These are phyloP conservation scores for Pollenia labialis DNA, from an alignment of 2,888 invertebrate species.

Conservation along the genomic window DNA sequence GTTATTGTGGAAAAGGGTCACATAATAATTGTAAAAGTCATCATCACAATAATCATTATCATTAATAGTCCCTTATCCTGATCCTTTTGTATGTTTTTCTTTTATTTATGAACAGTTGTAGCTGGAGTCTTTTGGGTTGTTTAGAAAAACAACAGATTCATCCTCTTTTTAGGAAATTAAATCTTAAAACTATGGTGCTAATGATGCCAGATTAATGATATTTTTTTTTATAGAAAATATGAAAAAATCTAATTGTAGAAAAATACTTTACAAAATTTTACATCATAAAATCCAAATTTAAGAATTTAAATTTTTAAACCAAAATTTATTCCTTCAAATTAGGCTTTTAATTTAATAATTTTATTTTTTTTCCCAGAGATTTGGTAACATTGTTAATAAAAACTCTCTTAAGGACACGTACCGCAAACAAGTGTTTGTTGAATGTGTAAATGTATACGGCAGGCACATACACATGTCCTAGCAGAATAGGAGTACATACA, in stretches of 20 bases:
- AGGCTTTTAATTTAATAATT: too few relatives aligned
- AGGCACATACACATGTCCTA: constrained; percentile 8
- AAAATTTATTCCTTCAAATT: too few relatives aligned
- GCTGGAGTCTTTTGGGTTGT: not conserved
- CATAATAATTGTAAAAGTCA: constrained; percentile 9
- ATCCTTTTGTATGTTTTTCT: constrained; percentile 26
- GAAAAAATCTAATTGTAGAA: too few relatives aligned
- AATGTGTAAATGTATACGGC: constrained; percentile 1
- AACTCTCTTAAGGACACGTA: constrained; percentile 33
- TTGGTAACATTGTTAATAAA: constrained; percentile 16
- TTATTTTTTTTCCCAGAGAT: not conserved
- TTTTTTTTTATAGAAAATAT: too few relatives aligned
- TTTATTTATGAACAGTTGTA: constrained; percentile 13
- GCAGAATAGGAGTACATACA: not conserved
- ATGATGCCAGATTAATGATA: too few relatives aligned
- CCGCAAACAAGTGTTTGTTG: constrained; percentile 42
- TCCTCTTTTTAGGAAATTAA: not conserved
- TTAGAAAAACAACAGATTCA: constrained; percentile 23
- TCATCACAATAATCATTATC: constrained; percentile 36
- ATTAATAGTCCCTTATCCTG: constrained; percentile 41
- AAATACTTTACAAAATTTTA: too few relatives aligned
- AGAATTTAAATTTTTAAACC: too few relatives aligned
- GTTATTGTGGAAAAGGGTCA: not conserved
- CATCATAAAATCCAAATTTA: too few relatives aligned
- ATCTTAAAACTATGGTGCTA: too few relatives aligned